Evolutionary conservation across 1,140 invertebrate species (phyloP).

Genomic region (Catajapyx aquilonaris): DNA sequence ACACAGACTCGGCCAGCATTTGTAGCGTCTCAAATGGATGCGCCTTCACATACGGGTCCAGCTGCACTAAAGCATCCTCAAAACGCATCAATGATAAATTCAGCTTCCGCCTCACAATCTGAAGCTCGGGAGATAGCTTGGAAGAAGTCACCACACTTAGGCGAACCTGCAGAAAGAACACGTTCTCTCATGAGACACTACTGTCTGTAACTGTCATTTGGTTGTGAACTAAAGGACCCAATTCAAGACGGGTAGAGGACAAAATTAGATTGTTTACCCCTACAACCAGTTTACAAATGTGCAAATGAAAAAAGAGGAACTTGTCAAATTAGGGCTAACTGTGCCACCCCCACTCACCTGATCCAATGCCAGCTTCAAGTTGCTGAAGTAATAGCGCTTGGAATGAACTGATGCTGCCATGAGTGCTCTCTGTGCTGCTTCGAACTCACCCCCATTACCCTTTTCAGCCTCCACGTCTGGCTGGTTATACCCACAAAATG

Average conservation of each 20-base stretch:
- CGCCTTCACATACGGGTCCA: slow-evolving; percentile 62
- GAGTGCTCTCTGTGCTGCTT: slow-evolving; percentile 42
- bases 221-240: too few relatives aligned
- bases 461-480: slow-evolving; percentile 23
- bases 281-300: too few relatives aligned
- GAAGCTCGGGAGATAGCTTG: slow-evolving; percentile 51
- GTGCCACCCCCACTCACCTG: slow-evolving; percentile 33
- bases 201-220: too few relatives aligned
- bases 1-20: slow-evolving; percentile 49
- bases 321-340: too few relatives aligned
- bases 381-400: slow-evolving; percentile 74
- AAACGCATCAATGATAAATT: slow-evolving; percentile 81
- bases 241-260: too few relatives aligned
- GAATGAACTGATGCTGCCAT: slow-evolving; percentile 59
- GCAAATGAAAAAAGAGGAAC: too few relatives aligned
- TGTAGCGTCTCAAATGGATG: slow-evolving; percentile 77
- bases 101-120: slow-evolving; percentile 60
- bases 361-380: slow-evolving; percentile 54
- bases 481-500: slow-evolving; percentile 32
- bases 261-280: too few relatives aligned
- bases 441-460: slow-evolving; percentile 50
- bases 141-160: slow-evolving; percentile 69
- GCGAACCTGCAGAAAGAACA: slow-evolving; percentile 35
- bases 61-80: slow-evolving; percentile 83
- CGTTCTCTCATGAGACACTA: too few relatives aligned